phyloP scores from a whole-genome alignment of 1,140 invertebrate genomes.

The Drosophila melanogaster region Release_6_plus_ISO1_MT NT_033777.3:28613501-28614000 shows the following conservation, averaged over 20 bases:
- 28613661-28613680: constrained; percentile 84
- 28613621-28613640: constrained; percentile 84
- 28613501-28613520: constrained; percentile 96
- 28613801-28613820: constrained; percentile 86
- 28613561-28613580: constrained; percentile 97
- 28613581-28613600: constrained; percentile 94
- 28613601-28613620: constrained; percentile 91
- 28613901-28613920: constrained; percentile 73
- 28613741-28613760: constrained; percentile 93
- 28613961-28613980: constrained; percentile 26
- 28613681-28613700: constrained; percentile 94
- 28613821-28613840: constrained; percentile 90
- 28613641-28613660: constrained; percentile 83
- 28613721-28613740: constrained; percentile 93
- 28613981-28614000: constrained; percentile 51
- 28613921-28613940: constrained; percentile 61
- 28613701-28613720: constrained; percentile 93
- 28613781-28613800: constrained; percentile 92
- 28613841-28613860: constrained; percentile 94
- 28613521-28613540: constrained; percentile 93
- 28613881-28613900: constrained; percentile 87
- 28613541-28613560: constrained; percentile 95
- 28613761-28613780: constrained; percentile 95
- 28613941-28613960: constrained; percentile 22
- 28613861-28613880: constrained; percentile 88